Conservation (phyloP, 2,797 vertebrate species). For the Muscicapa striata region DNA sequence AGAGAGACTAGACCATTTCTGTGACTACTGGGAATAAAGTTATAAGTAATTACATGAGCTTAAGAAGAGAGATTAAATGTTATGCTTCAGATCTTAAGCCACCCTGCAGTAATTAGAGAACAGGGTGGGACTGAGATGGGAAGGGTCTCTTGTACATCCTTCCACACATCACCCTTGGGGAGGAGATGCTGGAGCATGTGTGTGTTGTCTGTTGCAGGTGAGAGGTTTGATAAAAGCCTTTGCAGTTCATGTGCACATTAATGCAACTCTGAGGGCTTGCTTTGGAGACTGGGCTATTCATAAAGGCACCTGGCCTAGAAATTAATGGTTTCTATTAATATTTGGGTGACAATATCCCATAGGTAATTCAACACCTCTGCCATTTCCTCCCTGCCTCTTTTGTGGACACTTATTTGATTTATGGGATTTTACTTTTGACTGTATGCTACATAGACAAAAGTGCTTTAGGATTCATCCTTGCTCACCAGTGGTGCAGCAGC, state of each 20-base stretch:
- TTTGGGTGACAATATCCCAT: not conserved
- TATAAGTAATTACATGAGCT: not conserved
- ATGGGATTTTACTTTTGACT: not conserved
- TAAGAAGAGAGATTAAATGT: not conserved
- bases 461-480: not conserved
- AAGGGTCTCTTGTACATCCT: not conserved
- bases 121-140: not conserved
- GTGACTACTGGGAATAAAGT: not conserved
- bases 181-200: accelerated
- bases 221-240: not conserved
- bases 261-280: not conserved
- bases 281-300: not conserved
- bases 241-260: not conserved
- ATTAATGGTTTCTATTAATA: not conserved
- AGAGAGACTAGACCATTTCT: not conserved
- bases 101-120: not conserved
- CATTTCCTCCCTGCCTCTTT: not conserved
- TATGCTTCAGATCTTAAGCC: not conserved
- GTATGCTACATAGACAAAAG: not conserved
- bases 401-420: not conserved
- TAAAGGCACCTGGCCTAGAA: not conserved
- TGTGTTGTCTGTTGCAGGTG: accelerated
- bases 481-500: not conserved
- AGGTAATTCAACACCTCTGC: not conserved
- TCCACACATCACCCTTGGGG: accelerated